Conservation (phyloP, 2,888 invertebrate species). For the Clusia tigrina region DNA sequence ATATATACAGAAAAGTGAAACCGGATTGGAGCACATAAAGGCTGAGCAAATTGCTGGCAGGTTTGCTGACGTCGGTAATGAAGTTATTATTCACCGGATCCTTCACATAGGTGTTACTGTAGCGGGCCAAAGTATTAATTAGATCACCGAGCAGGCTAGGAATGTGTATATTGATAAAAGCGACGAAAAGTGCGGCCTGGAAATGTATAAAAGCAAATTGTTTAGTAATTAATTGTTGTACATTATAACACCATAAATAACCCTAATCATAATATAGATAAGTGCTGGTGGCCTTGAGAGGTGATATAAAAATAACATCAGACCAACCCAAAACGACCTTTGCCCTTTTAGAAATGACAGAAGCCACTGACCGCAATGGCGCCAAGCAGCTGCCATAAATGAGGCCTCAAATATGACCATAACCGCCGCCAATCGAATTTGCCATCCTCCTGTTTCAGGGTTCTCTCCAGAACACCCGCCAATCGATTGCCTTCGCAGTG, state of each 20-base stretch:
- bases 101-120: slow-evolving; percentile 65
- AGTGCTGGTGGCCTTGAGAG: too few species aligned
- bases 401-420: slow-evolving; percentile 76
- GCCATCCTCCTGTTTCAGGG: slow-evolving; percentile 66
- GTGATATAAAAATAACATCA: too few species aligned
- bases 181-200: slow-evolving; percentile 87
- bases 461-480: slow-evolving; percentile 51
- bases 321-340: too few species aligned
- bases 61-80: slow-evolving; percentile 58
- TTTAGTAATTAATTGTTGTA: not conserved
- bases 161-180: slow-evolving; percentile 87
- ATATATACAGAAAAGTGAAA: slow-evolving; percentile 90
- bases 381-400: slow-evolving; percentile 77
- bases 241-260: too few species aligned
- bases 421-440: slow-evolving; percentile 83
- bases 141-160: slow-evolving; percentile 84
- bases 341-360: not conserved
- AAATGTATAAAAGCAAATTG: slow-evolving; percentile 40
- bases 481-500: slow-evolving; percentile 59
- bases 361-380: slow-evolving; percentile 76
- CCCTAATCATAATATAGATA: too few species aligned
- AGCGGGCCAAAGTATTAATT: slow-evolving; percentile 78
- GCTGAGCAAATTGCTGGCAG: slow-evolving; percentile 58
- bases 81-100: slow-evolving; percentile 59
- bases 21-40: slow-evolving; percentile 68